Evolutionary conservation across 1,140 invertebrate genomes (phyloP).

Genomic region (Ruditapes philippinarum): DNA sequence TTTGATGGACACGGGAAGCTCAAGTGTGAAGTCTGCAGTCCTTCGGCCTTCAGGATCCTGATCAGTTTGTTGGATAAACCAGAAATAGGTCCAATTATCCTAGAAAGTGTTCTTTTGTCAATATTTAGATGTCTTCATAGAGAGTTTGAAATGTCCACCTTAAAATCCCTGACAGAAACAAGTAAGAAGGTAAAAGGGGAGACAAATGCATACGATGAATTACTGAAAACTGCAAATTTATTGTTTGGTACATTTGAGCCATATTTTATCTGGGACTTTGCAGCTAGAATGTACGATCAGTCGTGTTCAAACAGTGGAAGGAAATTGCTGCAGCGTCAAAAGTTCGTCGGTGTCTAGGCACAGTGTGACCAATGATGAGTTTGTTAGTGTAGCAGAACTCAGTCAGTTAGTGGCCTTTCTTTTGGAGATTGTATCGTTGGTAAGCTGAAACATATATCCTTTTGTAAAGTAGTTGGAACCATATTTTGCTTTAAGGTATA

Average conservation of each 20-base stretch:
- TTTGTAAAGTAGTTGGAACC: no score
- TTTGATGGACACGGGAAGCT: constrained; percentile 18
- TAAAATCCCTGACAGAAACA: constrained; percentile 36
- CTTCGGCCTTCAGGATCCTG: constrained; percentile 95
- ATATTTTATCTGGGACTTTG: constrained; percentile 95
- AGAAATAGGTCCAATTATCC: constrained; percentile 94
- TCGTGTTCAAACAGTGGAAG: constrained; percentile 87
- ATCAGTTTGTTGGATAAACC: constrained; percentile 96
- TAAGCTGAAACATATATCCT: no score
- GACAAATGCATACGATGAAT: constrained; percentile 82
- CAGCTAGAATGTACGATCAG: constrained; percentile 91
- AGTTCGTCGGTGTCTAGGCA: not conserved
- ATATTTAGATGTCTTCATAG: constrained; percentile 91
- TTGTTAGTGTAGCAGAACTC: constrained; percentile 86
- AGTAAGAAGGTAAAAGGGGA: constrained; percentile 67
- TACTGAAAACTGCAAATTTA: constrained; percentile 95
- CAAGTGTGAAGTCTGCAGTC: constrained; percentile 88
- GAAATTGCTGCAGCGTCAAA: constrained; percentile 42
- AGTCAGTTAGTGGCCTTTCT: constrained; percentile 93
- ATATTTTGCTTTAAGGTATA: no score
- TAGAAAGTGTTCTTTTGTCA: constrained; percentile 95
- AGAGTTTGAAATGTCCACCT: constrained; percentile 76
- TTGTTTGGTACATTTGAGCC: constrained; percentile 95
- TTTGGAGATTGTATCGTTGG: constrained; percentile 92
- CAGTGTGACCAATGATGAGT: constrained; percentile 45